Evolutionary conservation across 2,113 vertebrate species (phyloP).

Genomic region (Hippolais icterina): DNA sequence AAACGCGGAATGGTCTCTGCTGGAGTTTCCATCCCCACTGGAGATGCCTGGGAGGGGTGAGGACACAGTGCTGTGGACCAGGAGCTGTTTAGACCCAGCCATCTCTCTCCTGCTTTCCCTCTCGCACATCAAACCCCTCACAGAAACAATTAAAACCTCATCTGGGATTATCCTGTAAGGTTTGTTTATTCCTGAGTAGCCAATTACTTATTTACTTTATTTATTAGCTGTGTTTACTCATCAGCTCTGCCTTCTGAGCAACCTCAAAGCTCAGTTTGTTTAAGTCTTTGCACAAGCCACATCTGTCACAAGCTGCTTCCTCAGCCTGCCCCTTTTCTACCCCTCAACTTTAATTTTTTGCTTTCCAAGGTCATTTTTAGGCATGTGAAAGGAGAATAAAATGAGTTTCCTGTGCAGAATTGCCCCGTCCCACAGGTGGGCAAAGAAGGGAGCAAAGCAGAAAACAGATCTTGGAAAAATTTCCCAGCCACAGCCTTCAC

Average conservation of each 20-base stretch:
- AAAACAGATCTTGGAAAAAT: background rate
- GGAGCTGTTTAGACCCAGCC: background rate
- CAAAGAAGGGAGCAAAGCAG: background rate
- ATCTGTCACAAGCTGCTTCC: background rate
- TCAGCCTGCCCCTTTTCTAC: background rate
- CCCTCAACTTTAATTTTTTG: background rate
- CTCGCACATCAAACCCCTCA: background rate
- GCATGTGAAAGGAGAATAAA: rapidly evolving
- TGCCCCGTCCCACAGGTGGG: too few species aligned
- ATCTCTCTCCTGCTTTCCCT: background rate
- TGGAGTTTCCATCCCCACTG: background rate
- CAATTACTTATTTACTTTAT: background rate
- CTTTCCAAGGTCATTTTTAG: background rate
- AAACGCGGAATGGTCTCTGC: background rate
- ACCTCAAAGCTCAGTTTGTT: background rate
- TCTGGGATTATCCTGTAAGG: background rate
- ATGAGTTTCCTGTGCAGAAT: background rate
- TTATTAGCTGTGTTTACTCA: conserved; percentile 13
- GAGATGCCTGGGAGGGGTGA: background rate
- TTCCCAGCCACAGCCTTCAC: background rate
- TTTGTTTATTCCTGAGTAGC: background rate
- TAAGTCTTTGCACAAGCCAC: background rate
- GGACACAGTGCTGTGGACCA: rapidly evolving
- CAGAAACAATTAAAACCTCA: background rate
- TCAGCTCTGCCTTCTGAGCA: background rate